Conservation (phyloP, 2,888 invertebrate species). For the Atherix ibis region DNA sequence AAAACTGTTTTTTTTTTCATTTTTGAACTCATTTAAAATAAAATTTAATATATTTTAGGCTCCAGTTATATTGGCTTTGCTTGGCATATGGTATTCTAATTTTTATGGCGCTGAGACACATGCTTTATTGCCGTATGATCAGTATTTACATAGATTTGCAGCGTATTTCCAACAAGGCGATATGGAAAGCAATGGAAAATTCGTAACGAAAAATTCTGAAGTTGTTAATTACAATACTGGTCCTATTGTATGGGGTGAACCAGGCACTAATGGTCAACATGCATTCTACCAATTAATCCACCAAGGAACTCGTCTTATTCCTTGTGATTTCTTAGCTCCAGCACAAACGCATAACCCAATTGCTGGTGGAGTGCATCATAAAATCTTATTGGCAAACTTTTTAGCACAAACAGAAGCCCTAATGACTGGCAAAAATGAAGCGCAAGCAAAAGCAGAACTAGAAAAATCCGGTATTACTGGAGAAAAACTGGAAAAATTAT, state of each 20-base stretch:
- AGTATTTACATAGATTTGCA: conserved; percentile 95
- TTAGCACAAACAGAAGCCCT: conserved; percentile 97
- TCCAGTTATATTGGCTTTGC: conserved; percentile 80
- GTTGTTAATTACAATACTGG: conserved; percentile 31
- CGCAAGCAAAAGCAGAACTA: conserved; percentile 58
- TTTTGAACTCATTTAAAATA: background rate
- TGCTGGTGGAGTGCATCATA: conserved; percentile 68
- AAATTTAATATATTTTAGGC: conserved; percentile 40
- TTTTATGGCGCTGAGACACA: conserved; percentile 93
- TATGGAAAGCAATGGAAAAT: conserved; percentile 99
- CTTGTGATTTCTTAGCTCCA: conserved; percentile 93
- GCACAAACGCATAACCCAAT: conserved; percentile 83
- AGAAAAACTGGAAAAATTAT: conserved; percentile 57
- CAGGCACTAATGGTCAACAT: conserved; percentile 98
- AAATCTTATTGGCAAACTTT: conserved; percentile 91
- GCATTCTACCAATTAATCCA: conserved; percentile 99
- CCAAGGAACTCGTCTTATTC: conserved; percentile 69
- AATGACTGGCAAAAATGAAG: conserved; percentile 56
- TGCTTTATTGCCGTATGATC: conserved; percentile 93
- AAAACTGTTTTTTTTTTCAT: conserved; percentile 1
- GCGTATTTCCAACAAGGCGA: conserved; percentile 99
- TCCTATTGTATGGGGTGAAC: conserved; percentile 60
- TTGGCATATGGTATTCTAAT: conserved; percentile 90
- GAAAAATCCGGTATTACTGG: conserved; percentile 58
- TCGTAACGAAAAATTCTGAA: conserved; percentile 56